phyloP scores from a whole-genome alignment of 2,888 invertebrate genomes.

The Folsomia candida region DNA sequence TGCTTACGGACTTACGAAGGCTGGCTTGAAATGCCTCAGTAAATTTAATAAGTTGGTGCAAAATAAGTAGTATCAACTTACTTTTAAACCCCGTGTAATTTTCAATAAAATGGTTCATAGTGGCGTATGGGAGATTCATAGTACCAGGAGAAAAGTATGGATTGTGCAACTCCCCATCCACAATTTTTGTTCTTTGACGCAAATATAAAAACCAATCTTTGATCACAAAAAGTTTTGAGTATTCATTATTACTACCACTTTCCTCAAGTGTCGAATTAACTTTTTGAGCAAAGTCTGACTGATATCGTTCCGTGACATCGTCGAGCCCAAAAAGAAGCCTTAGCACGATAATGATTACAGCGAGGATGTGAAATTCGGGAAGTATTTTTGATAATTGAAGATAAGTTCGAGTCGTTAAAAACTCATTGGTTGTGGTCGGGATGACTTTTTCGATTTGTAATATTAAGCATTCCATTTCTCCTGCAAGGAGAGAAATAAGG shows the following conservation, averaged over 20 bases:
- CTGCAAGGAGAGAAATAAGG: no score
- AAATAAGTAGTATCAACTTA: no score
- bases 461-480: conserved; percentile 41
- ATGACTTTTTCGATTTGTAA: conserved; percentile 27
- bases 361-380: conserved; percentile 34
- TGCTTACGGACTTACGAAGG: no score
- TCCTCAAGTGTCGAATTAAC: conserved; percentile 37
- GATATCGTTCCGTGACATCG: conserved; percentile 45
- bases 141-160: conserved; percentile 6
- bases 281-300: conserved; percentile 42
- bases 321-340: conserved; percentile 48
- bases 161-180: conserved; percentile 25
- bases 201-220: conserved; percentile 45
- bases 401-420: background rate
- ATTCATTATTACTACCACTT: background rate
- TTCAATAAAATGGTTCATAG: background rate
- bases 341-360: conserved; percentile 27
- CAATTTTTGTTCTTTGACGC: conserved; percentile 23
- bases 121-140: conserved; percentile 5
- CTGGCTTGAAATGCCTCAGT: no score
- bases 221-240: conserved; percentile 37
- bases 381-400: conserved; percentile 14
- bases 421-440: no score
- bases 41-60: no score
- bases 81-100: background rate